Percentiles rank a stretch among this genome's conserved stretches.
Conservation (phyloP, 2,888 invertebrate species). For the Pyrocoelia pectoralis region DNA sequence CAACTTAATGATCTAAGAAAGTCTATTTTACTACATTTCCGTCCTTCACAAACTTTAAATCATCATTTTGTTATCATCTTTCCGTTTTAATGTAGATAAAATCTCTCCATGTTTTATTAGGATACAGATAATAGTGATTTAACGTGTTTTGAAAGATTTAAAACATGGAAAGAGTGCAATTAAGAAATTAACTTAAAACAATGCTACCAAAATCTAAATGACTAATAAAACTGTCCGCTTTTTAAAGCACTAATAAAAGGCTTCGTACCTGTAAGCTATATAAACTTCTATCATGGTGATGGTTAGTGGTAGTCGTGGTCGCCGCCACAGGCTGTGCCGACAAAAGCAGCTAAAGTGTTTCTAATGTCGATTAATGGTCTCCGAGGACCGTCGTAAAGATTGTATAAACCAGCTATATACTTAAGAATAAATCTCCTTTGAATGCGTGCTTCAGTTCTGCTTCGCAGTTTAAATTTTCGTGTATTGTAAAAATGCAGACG, state of each 20-base stretch:
- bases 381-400: slow-evolving; percentile 44
- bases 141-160: slow-evolving; percentile 22
- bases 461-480: slow-evolving; percentile 25
- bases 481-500: slow-evolving; percentile 19
- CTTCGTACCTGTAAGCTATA: slow-evolving; percentile 22
- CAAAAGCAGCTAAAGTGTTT: slow-evolving; percentile 55
- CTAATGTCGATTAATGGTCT: slow-evolving; percentile 56
- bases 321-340: slow-evolving; percentile 48
- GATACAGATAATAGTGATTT: slow-evolving; percentile 15
- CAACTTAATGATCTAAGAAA: background rate
- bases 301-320: slow-evolving; percentile 44
- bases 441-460: slow-evolving; percentile 23
- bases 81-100: slow-evolving; percentile 3
- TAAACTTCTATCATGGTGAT: slow-evolving; percentile 31
- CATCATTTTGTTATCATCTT: slow-evolving; percentile 13
- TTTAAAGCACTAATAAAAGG: slow-evolving; percentile 38
- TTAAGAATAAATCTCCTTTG: slow-evolving; percentile 36
- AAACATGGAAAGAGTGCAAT: slow-evolving; percentile 32
- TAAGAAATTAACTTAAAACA: slow-evolving; percentile 44
- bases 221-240: slow-evolving; percentile 43
- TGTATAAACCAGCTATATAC: slow-evolving; percentile 43
- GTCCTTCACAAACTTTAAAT: slow-evolving; percentile 1
- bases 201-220: slow-evolving; percentile 44
- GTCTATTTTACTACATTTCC: slow-evolving; percentile 12
- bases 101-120: slow-evolving; percentile 18